A percentile compares a stretch with the other conserved stretches of the same genome.
Conservation (phyloP, 1,140 invertebrate species). For the Anthonomus grandis region DNA sequence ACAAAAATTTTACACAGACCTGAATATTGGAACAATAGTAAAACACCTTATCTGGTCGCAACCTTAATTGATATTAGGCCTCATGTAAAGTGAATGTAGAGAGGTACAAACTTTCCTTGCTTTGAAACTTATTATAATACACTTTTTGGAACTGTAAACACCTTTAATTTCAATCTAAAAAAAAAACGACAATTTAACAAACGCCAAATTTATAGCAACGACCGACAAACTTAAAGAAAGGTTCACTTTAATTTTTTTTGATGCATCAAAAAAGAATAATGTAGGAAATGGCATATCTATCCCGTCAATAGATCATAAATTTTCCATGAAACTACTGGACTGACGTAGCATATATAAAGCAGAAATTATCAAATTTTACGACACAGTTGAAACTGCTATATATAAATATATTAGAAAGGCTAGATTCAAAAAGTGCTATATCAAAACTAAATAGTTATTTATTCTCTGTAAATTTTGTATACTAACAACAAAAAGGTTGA, state of each 20-base stretch:
- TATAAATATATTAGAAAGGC: not conserved
- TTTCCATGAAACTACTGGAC: not conserved
- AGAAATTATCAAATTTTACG: not conserved
- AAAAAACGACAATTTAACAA: not conserved
- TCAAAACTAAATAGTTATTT: not conserved
- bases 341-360: not conserved
- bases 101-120: not conserved
- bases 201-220: too few relatives aligned
- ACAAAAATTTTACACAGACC: too few relatives aligned
- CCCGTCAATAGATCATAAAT: not conserved
- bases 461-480: not conserved
- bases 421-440: conserved; percentile 1
- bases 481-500: not conserved
- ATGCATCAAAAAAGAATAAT: conserved; percentile 1
- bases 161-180: not conserved
- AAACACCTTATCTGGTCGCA: too few relatives aligned
- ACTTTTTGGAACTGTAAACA: too few relatives aligned
- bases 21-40: too few relatives aligned
- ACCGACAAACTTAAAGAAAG: not conserved
- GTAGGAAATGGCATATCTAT: not conserved
- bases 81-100: not conserved
- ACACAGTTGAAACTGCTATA: not conserved
- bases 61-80: not conserved
- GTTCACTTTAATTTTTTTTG: not conserved
- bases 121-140: too few relatives aligned